Evolutionary conservation across 2,113 vertebrate species (phyloP).

Genomic region (Eurypyga helias): DNA sequence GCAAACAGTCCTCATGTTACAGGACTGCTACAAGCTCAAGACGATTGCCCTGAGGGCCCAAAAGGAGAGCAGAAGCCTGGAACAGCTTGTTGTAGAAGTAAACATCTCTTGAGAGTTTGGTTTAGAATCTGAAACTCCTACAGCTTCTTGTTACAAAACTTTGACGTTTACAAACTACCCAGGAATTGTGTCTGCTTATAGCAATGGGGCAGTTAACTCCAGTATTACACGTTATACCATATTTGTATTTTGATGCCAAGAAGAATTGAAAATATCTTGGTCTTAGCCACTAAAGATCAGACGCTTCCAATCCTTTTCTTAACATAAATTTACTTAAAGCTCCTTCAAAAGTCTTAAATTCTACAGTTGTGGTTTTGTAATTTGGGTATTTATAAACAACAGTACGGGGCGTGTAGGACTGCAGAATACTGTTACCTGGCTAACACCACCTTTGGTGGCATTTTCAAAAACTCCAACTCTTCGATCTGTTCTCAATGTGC

Average conservation of each 20-base stretch:
- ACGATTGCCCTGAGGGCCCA: not conserved
- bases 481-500: not conserved
- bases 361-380: accelerated
- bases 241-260: not conserved
- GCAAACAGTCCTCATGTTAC: not conserved
- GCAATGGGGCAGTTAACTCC: not conserved
- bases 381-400: not conserved
- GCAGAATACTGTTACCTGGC: not conserved
- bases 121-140: not conserved
- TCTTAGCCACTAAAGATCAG: not conserved
- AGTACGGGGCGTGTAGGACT: not conserved
- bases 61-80: not conserved
- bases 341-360: not conserved
- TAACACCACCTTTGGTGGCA: not conserved
- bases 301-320: not conserved
- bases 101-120: not conserved
- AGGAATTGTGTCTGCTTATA: not conserved
- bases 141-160: not conserved
- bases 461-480: not conserved
- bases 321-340: not conserved
- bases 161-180: not conserved
- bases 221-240: not conserved
- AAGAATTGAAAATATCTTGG: not conserved
- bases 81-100: not conserved
- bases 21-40: not conserved